phyloP scores from a whole-genome alignment of 2,888 invertebrate species.

The Odiellus spinosus region DNA sequence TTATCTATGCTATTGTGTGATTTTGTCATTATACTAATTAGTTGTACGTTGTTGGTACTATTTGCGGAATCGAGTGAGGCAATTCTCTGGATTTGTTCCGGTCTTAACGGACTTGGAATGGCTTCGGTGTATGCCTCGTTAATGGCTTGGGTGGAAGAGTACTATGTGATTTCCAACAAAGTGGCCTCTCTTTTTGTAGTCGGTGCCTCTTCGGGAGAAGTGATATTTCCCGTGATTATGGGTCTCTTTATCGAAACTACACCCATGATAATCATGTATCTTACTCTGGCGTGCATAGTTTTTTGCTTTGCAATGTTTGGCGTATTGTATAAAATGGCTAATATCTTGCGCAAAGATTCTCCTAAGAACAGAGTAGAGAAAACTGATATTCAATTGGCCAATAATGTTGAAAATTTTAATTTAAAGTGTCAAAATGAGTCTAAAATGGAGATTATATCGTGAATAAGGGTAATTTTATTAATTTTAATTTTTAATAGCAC shows the following conservation, averaged over 20 bases:
- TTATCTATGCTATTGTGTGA: constrained; percentile 9
- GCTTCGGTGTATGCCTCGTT: constrained; percentile 16
- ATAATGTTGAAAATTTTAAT: no score
- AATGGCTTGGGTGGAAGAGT: constrained; percentile 13
- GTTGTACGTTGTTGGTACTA: constrained; percentile 6
- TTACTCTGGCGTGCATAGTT: constrained; percentile 3
- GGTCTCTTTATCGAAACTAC: constrained; percentile 15
- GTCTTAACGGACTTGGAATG: constrained; percentile 11
- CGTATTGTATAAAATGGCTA: no score
- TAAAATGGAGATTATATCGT: no score
- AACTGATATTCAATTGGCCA: no score
- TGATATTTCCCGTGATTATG: constrained; percentile 15
- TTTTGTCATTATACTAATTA: constrained; percentile 8
- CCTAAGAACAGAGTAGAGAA: no score
- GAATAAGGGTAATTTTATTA: no score
- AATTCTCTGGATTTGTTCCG: constrained; percentile 13
- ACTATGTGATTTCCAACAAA: constrained; percentile 13
- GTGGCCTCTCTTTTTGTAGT: constrained; percentile 15
- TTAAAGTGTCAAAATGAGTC: no score
- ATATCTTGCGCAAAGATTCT: no score
- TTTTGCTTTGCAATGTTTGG: no score
- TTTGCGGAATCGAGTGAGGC: constrained; percentile 5
- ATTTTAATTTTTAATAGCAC: no score
- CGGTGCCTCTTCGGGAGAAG: constrained; percentile 17
- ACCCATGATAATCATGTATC: constrained; percentile 12